phyloP scores from a whole-genome alignment of 2,113 vertebrate species.

The Scophthalmus maximus region DNA sequence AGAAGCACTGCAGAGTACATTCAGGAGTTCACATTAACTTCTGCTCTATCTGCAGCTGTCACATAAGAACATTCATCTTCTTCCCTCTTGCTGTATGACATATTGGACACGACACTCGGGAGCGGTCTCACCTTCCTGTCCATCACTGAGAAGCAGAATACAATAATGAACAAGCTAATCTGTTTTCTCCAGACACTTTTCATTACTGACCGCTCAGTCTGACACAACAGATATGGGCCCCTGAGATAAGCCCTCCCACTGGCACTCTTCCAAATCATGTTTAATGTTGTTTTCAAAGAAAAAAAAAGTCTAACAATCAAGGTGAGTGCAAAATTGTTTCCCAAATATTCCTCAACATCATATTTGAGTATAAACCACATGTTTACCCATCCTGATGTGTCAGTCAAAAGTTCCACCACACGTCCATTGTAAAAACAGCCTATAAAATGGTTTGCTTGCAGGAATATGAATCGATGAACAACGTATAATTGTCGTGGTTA shows the following conservation, averaged over 20 bases:
- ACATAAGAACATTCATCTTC: slow-evolving; percentile 37
- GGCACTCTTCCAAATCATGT: background rate
- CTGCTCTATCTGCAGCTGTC: slow-evolving; percentile 49
- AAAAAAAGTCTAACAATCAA: background rate
- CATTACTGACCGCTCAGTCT: slow-evolving; percentile 41
- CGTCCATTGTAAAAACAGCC: background rate
- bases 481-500: slow-evolving; percentile 10
- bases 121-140: slow-evolving; percentile 45
- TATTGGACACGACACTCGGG: slow-evolving; percentile 10
- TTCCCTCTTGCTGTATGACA: slow-evolving; percentile 47
- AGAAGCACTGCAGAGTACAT: slow-evolving; percentile 38
- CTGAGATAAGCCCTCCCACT: slow-evolving; percentile 15
- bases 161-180: slow-evolving; percentile 57
- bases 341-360: background rate
- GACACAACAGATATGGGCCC: slow-evolving; percentile 31
- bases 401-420: background rate
- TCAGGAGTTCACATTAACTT: slow-evolving; percentile 43
- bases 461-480: slow-evolving; percentile 15
- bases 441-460: slow-evolving; percentile 3
- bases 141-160: slow-evolving; percentile 41
- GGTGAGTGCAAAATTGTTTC: background rate
- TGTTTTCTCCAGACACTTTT: slow-evolving; percentile 44
- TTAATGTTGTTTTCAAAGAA: background rate
- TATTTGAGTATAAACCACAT: too few relatives aligned
- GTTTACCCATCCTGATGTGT: too few relatives aligned